Base-by-base conservation (phyloP, 2,888 invertebrate species). In the Holacanthella duospinosa region DNA sequence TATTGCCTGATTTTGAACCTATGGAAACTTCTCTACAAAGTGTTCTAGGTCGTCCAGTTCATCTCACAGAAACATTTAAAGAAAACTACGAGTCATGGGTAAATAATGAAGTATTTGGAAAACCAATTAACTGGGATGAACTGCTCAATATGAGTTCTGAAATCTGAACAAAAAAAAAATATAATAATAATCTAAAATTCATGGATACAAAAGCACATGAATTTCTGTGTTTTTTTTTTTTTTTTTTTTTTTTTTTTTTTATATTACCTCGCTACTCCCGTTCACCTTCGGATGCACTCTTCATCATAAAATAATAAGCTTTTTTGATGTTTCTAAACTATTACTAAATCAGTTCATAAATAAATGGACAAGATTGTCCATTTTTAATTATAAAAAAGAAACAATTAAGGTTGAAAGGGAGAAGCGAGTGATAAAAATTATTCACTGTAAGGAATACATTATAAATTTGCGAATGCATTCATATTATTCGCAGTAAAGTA, bases 1-100 rank as follows among this genome's bases (percentile, higher is more conserved):
- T 70, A 58, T 61, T 71, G 36, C 79, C 80, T 4, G 83, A 83
- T 66, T 82, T 80, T 72, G 79, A 80, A 68, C 81, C 82, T 82
- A 83, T 89, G 29, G 93, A 93, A 77, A 89, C 88, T 68, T 88
- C 88, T 75, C 82, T 90, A 60, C 86, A 85, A 61, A 88, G 89
- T 77, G 88, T 90, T 12, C 82, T 93, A 55, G 90, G 91, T 62
- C 80, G 81, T 60, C 83, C 84, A 63, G 79, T 89, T 62, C 91
- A 94, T 75, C 82, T 97, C 66, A 93, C 92, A 16, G 91, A 92
- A 59, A 93, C 92, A 77, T 94, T 94, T 75, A 93, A 91, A 78
- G 86, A 86, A 65, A 89, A 93, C 76, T 99, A 99, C 78, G 89
- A 93, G 75, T 77, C 87, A 24, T 99, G 99, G 99, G 80, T 99